These are phyloP conservation scores for Geopemphigus sp. DNA, from an alignment of 1,140 invertebrate species.

Conservation along the genomic window DNA sequence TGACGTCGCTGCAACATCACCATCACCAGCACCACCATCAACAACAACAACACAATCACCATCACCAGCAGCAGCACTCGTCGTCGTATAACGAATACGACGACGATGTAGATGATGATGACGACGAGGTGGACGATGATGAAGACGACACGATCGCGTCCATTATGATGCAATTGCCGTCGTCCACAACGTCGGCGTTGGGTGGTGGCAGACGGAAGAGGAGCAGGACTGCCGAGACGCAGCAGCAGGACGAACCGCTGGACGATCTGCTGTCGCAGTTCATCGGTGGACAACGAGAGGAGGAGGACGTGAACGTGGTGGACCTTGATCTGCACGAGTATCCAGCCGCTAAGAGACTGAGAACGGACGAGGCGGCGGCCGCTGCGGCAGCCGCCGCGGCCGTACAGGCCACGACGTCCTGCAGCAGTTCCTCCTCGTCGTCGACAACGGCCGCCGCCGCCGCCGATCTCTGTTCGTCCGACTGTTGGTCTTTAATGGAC, in stretches of 20 bases:
- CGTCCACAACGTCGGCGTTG: neutral
- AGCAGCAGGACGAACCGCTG: constrained; percentile 19
- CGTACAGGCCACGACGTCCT: neutral
- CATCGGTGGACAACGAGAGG: constrained; percentile 64
- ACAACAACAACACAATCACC: too few species aligned
- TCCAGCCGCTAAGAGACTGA: constrained; percentile 51
- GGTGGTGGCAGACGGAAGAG: neutral
- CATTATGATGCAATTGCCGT: constrained; percentile 39
- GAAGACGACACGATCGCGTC: constrained; percentile 1
- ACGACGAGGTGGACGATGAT: constrained; percentile 65
- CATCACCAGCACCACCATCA: constrained; percentile 21
- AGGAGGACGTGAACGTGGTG: constrained; percentile 54
- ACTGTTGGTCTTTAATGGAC: constrained; percentile 21
- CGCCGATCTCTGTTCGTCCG: constrained; percentile 6
- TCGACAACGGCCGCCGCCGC: neutral
- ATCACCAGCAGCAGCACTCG: too few species aligned
- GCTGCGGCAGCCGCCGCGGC: neutral
- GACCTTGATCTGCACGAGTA: constrained; percentile 51
- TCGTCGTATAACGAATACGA: constrained; percentile 57
- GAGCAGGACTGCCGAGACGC: neutral
- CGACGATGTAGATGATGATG: constrained; percentile 60
- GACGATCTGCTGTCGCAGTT: constrained; percentile 56
- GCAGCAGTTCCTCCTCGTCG: neutral
- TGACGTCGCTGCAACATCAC: neutral
- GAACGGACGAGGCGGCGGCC: constrained; percentile 17